These are phyloP conservation scores for Antennarius striatus DNA, from an alignment of 2,113 vertebrate species.

Conservation along the genomic window DNA sequence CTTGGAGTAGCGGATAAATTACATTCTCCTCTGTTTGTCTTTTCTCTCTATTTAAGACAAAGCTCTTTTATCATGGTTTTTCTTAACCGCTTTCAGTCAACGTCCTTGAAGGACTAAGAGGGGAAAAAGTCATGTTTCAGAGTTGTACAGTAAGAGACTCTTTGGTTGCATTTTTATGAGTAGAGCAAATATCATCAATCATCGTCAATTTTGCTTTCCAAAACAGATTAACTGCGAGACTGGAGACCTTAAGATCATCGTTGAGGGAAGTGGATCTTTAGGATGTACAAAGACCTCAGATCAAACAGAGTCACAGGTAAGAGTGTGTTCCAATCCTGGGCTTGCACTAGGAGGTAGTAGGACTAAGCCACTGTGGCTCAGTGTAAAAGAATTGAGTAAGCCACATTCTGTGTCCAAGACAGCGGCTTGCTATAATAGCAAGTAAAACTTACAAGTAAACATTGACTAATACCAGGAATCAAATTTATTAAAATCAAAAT, in stretches of 20 bases:
- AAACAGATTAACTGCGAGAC: slow-evolving; percentile 49
- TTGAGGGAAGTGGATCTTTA: slow-evolving; percentile 23
- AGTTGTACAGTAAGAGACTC: not conserved
- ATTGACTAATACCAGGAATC: too few species aligned
- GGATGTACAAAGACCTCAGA: slow-evolving; percentile 79
- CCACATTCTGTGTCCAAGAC: too few species aligned
- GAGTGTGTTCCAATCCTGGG: slow-evolving; percentile 11
- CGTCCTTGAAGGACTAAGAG: slow-evolving; percentile 48
- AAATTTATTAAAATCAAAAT: too few species aligned
- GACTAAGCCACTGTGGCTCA: too few species aligned
- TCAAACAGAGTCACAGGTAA: slow-evolving; percentile 73
- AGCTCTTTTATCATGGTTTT: slow-evolving; percentile 32
- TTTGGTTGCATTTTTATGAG: slow-evolving; percentile 18
- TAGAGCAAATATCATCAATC: slow-evolving; percentile 36
- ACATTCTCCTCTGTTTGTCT: slow-evolving; percentile 52
- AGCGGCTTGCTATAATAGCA: too few species aligned
- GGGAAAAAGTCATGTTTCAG: slow-evolving; percentile 6
- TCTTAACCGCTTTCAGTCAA: slow-evolving; percentile 31
- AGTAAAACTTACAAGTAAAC: too few species aligned
- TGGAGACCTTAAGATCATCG: slow-evolving; percentile 40
- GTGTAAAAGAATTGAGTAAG: too few species aligned
- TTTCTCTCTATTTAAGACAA: slow-evolving; percentile 51
- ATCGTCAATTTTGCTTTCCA: slow-evolving; percentile 41
- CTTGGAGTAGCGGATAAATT: slow-evolving; percentile 53
- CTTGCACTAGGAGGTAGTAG: too few species aligned